These are phyloP conservation scores for Euborellia annulipes DNA, from an alignment of 1,140 invertebrate species.

Conservation along the genomic window DNA sequence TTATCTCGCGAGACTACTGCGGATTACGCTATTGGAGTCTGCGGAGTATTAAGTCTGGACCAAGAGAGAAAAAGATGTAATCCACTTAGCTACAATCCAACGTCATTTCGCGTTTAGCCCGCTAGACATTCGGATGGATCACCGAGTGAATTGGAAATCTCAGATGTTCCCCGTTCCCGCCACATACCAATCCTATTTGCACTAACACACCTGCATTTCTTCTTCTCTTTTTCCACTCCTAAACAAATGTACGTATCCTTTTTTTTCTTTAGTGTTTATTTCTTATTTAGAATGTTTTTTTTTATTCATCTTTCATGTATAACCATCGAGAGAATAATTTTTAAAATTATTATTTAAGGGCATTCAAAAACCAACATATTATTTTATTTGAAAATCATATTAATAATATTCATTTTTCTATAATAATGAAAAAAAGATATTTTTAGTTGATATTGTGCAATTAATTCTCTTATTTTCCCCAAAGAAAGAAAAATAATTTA, in stretches of 20 bases:
- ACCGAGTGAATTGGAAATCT: constrained; percentile 24
- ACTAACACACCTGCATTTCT: constrained; percentile 21
- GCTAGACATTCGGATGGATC: too few relatives aligned
- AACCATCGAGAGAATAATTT: constrained; percentile 7
- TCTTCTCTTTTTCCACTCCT: constrained; percentile 15
- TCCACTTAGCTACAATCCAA: too few relatives aligned
- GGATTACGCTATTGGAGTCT: too few relatives aligned
- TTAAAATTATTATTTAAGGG: neutral
- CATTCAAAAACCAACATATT: constrained; percentile 7
- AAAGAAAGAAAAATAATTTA: too few relatives aligned
- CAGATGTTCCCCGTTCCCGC: constrained; percentile 20
- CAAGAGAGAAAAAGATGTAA: too few relatives aligned
- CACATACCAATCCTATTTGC: constrained; percentile 14
- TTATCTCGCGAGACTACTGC: too few relatives aligned
- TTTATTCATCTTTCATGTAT: constrained; percentile 1
- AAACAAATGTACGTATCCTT: constrained; percentile 11
- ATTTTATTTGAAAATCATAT: constrained; percentile 3
- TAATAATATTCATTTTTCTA: too few relatives aligned
- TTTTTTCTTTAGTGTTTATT: constrained; percentile 8
- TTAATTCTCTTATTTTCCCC: too few relatives aligned
- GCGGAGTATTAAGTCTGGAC: too few relatives aligned
- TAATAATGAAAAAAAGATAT: too few relatives aligned
- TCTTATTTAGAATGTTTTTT: constrained; percentile 4
- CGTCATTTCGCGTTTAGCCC: too few relatives aligned
- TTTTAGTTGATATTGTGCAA: too few relatives aligned